Percentiles rank a stretch among this genome's conserved stretches.
phyloP scores from a whole-genome alignment of 2,888 invertebrate genomes.

The Macrosiphum euphorbiae region DNA sequence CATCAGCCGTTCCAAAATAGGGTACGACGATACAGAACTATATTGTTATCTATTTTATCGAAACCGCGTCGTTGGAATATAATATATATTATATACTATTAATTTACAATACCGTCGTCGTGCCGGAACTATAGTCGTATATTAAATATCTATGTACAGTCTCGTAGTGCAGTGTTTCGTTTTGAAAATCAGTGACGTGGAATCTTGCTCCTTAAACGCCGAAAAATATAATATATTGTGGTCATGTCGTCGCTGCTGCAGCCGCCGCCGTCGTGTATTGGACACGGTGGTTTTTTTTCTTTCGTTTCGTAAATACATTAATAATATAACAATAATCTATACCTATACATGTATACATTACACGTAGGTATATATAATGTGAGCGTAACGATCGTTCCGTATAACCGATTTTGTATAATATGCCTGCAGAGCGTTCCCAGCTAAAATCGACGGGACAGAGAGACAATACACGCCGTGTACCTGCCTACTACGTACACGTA shows the following conservation, averaged over 20 bases:
- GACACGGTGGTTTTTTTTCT: conserved; percentile 24
- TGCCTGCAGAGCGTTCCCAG: conserved; percentile 1
- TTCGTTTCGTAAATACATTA: conserved; percentile 31
- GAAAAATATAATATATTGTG: neutral
- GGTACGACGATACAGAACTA: neutral
- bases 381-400: conserved; percentile 34
- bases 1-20: neutral
- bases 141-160: neutral
- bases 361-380: neutral
- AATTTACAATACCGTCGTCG: neutral
- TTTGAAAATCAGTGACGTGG: neutral
- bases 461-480: neutral
- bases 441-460: neutral
- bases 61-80: neutral
- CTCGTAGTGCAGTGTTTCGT: neutral
- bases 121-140: neutral
- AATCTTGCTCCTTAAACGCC: neutral
- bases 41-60: neutral
- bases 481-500: neutral
- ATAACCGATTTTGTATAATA: conserved; percentile 13
- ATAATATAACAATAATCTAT: conserved; percentile 7
- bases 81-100: neutral
- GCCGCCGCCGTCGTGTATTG: neutral
- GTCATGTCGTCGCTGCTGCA: neutral
- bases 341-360: conserved; percentile 2